Evolutionary conservation across 2,113 vertebrate species (phyloP), one percentile per base, ranked within the genome.

Genomic region (Rhinopithecus roxellana): DNA sequence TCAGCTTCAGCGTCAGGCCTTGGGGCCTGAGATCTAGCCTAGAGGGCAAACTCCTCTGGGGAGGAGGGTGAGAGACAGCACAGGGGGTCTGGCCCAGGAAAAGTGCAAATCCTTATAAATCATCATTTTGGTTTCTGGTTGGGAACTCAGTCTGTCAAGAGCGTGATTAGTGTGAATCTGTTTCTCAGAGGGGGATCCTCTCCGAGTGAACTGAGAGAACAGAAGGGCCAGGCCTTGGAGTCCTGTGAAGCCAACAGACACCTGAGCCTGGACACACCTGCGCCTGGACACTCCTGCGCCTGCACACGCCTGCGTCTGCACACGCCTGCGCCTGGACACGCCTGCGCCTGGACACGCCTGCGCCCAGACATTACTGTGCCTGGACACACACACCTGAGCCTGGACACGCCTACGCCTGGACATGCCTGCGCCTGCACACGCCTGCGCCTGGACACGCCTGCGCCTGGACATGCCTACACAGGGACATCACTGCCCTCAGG

Each of bases 361-460:
- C 1, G 0, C 57, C 57, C 20, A 2, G 18, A 22, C 55, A 22
- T 7, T 2, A 18, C 55, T 57, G 57, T 0, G 9, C 22, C 57
- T 59, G 8, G 22, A 57, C 55, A 57, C 20, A 55, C 52, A 55
- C 17, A 6, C 6, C 55, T 57, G 7, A 2, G 6, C 55, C 55
- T 22, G 55, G 20, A 57, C 55, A 57, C 0, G 20, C 7, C 55
- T 57, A 2, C 2, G 0, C 20, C 55, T 57, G 55, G 0, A 57
- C 55, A 57, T 8, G 2, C 0, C 18, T 57, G 16, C 1, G 6
- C 52, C 52, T 55, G 52, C 5, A 55, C 52, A 55, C 5, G 55
- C 6, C 55, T 57, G 20, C 20, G 6, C 18, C 55, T 57, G 55
- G 20, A 57, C 55, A 57, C 0, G 55, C 2, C 55, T 57, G 22